Evolutionary conservation across 2,797 vertebrate species (phyloP), one percentile per base, ranked within the genome.

Genomic region (Setipinna tenuifilis): DNA sequence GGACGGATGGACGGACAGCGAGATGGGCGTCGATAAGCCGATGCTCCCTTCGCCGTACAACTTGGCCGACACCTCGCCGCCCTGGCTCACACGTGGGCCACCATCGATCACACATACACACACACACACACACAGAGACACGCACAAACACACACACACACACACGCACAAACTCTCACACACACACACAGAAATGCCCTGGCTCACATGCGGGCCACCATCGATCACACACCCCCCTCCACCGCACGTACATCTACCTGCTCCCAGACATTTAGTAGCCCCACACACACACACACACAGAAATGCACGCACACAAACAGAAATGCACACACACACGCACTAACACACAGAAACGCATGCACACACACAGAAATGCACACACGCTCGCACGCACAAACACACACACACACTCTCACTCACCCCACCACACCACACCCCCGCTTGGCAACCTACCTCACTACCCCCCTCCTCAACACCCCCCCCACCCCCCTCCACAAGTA

Each of bases 211-310:
- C 90, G 88, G 92, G 90, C n/a, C n/a, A n/a, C 90, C 91, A 95
- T 95, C 87, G 94, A 96, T 95, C 14, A 14, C n/a, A n/a, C n/a
- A n/a, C n/a, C 19, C 41, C 61, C 65, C 91, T 92, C 92, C 89
- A 89, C 91, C 90, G 87, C n/a, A 89, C 90, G 86, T 88, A 17
- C 91, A 93, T 92, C 92, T 90, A 92, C 90, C 92, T 92, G 91
- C 92, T 89, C 93, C 94, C 93, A 93, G 93, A 94, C 91, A 85
- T 93, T 94, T 93, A 93, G 94, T 93, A 94, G 16, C 61, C 61
- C 25, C 62, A 28, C 62, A 10, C 21, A 7, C n/a, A 21, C n/a
- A 7, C 21, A 7, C 19, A n/a, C 59, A 19, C 59, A 6, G n/a
- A n/a, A n/a, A n/a, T n/a, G n/a, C n/a, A n/a, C n/a, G n/a, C n/a